Evolutionary conservation across 2,113 vertebrate species (phyloP).

Genomic region (Semnornis frantzii): DNA sequence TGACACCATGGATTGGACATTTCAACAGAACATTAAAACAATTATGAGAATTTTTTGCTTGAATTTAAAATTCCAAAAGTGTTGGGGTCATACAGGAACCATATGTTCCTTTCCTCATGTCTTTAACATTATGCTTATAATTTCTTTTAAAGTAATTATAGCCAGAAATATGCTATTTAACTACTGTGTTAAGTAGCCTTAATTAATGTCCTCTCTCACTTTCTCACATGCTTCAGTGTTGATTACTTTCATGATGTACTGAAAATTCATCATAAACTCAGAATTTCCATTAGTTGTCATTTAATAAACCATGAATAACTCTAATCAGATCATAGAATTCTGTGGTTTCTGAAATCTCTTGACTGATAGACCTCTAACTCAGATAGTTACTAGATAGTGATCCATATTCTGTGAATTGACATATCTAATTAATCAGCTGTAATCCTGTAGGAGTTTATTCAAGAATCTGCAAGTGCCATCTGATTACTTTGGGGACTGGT

Average conservation of each 20-base stretch:
- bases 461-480: background rate
- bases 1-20: background rate
- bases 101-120: background rate
- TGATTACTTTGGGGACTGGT: background rate
- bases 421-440: background rate
- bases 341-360: background rate
- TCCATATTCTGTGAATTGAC: background rate
- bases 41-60: background rate
- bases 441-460: background rate
- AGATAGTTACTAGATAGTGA: background rate
- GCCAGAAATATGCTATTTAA: background rate
- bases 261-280: background rate
- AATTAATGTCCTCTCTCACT: background rate
- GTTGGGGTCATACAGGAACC: background rate
- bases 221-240: background rate
- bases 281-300: background rate
- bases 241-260: background rate
- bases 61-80: background rate
- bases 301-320: background rate
- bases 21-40: background rate
- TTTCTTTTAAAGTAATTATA: too few relatives aligned
- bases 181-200: background rate
- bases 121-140: too few relatives aligned
- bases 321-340: background rate
- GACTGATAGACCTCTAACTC: background rate